A percentile compares a stretch with the other conserved stretches of the same genome.
Conservation (phyloP, 92 coral and sea anemone genomes). For the Phymanthus crucifer region DNA sequence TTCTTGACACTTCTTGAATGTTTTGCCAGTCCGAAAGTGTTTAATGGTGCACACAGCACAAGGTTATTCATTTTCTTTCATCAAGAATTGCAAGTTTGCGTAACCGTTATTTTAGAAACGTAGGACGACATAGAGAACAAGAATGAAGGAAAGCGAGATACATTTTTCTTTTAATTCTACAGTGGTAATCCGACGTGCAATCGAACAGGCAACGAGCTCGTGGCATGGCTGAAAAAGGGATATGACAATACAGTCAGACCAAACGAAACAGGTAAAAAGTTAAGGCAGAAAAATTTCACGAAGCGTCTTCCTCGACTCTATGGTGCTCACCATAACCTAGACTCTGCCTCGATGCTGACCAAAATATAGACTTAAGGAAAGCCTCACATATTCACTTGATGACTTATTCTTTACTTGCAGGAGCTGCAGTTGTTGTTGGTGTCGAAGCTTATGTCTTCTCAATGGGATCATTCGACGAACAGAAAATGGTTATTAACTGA, state of each 20-base stretch:
- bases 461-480: slow-evolving; percentile 60
- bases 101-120: too few species aligned
- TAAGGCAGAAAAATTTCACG: background rate
- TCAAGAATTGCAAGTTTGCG: too few species aligned
- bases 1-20: too few species aligned
- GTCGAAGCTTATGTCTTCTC: slow-evolving; percentile 58
- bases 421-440: slow-evolving; percentile 53
- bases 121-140: background rate
- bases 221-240: slow-evolving; percentile 42
- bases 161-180: background rate
- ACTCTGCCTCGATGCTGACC: too few species aligned
- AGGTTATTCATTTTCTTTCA: too few species aligned
- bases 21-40: too few species aligned
- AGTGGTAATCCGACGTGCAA: slow-evolving; percentile 26
- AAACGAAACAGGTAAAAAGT: slow-evolving; percentile 49
- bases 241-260: slow-evolving; percentile 50
- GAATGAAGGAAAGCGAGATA: too few species aligned
- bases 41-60: too few species aligned
- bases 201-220: slow-evolving; percentile 38
- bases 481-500: slow-evolving; percentile 51
- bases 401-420: slow-evolving; percentile 12
- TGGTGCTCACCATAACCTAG: background rate
- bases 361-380: too few species aligned
- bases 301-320: background rate
- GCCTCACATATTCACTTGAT: too few species aligned